Base-by-base conservation (phyloP, 2,113 vertebrate genomes). In the Ciconia boyciana region DNA sequence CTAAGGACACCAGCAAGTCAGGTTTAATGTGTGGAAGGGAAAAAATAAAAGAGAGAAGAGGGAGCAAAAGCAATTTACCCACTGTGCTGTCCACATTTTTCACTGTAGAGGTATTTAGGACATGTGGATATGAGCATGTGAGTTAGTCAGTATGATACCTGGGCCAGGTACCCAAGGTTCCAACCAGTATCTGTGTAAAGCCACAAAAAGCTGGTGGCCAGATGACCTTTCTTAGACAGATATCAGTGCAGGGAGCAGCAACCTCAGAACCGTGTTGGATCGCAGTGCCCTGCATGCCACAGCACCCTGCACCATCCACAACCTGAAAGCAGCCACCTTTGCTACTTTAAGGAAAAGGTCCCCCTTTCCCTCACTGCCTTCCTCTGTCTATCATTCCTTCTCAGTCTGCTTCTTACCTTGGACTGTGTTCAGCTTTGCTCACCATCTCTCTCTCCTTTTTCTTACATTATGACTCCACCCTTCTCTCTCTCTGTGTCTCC, bases 61-160 rank as follows among this genome's bases (percentile, higher is more conserved):
- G 55, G 39, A 96, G 83, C 57, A 91, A 97, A 97, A 93, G 46
- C 72, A 60, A 70, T 83, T 86, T 93, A 46, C 10, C 86, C 72
- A 81, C 87, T 87, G 91, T 69, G 52, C 19, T 55, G 44, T 93
- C 89, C 62, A 28, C 32, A 7, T 62, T 62, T 77, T 87, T 87
- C 55, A 74, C 69, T 96, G 86, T 60, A 89, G 29, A 89, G 9
- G 6, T 71, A 84, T 69, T 69, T 62, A 76, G 39, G 9, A 36
- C 5, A 17, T 44, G 28, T 41, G 13, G 28, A 46, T 66, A 43
- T 26, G 15, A 62, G 7, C 10, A 48, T 31, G 17, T 22, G 28
- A 65, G 20, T 51, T 48, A 57, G 29, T 39, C 32, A 12, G 11
- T 34, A 17, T 18, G 10, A 36, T 74, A 77, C 34, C 61, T 81